phyloP scores from a whole-genome alignment of 1,140 invertebrate species.

The Trichonephila clavipes region DNA sequence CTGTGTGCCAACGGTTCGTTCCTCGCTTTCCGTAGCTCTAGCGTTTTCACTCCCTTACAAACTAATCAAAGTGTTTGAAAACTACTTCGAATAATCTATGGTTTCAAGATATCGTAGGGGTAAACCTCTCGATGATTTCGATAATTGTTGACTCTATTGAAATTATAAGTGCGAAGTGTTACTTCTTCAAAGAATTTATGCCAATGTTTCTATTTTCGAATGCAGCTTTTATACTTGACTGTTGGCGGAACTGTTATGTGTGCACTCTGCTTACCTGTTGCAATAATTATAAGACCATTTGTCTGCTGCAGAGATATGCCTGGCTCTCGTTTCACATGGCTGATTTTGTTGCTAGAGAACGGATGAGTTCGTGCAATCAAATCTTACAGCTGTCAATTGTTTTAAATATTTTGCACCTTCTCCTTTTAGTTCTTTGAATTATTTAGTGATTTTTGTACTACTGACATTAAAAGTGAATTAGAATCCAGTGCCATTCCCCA shows the following conservation, averaged over 20 bases:
- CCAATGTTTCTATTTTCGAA: constrained; percentile 59
- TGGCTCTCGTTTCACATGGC: background rate
- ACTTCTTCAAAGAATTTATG: constrained; percentile 35
- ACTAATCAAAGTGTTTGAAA: constrained; percentile 47
- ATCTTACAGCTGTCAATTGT: constrained; percentile 31
- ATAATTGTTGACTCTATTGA: background rate
- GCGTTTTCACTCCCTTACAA: constrained; percentile 42
- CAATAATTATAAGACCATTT: background rate
- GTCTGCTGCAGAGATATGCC: background rate
- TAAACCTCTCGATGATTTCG: background rate
- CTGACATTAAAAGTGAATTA: background rate
- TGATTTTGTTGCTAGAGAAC: background rate
- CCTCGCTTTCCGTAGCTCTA: constrained; percentile 63
- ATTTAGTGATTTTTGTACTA: background rate
- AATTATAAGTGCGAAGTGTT: background rate
- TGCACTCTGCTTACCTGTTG: constrained; percentile 32
- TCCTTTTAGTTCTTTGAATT: background rate
- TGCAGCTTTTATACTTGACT: constrained; percentile 48
- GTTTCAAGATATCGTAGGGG: background rate
- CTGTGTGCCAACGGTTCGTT: constrained; percentile 72
- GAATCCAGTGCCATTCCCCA: constrained; percentile 1
- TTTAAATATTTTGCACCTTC: background rate
- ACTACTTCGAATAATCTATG: constrained; percentile 24
- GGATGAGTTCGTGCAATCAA: constrained; percentile 3
- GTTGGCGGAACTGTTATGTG: constrained; percentile 40